Evolutionary conservation across 1,140 invertebrate genomes (phyloP).

Genomic region (Pinna nobilis): DNA sequence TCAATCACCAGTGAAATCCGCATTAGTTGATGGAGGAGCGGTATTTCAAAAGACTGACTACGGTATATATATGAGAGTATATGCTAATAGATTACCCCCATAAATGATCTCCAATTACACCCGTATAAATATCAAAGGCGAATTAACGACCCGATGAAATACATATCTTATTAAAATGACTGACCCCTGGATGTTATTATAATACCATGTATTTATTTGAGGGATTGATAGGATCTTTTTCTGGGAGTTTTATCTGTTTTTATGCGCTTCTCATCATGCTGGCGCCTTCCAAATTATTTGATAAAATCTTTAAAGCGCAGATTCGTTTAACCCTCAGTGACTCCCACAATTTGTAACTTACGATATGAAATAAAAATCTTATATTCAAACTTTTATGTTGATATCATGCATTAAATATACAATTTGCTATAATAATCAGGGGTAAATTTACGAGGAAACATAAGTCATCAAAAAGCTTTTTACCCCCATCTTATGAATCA

Average conservation of each 20-base stretch:
- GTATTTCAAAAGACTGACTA: too few species aligned
- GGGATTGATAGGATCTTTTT: constrained; percentile 9
- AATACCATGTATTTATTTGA: constrained; percentile 4
- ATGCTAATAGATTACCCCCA: constrained; percentile 14
- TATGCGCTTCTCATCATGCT: constrained; percentile 7
- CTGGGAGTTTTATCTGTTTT: neutral
- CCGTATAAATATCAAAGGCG: constrained; percentile 8
- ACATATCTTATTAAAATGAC: neutral
- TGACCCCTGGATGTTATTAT: constrained; percentile 11
- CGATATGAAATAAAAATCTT: constrained; percentile 43
- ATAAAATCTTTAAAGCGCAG: constrained; percentile 25
- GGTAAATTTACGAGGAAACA: constrained; percentile 31
- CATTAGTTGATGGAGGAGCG: too few species aligned
- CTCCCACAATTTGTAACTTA: constrained; percentile 38
- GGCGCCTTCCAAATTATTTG: constrained; percentile 25
- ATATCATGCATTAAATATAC: constrained; percentile 40
- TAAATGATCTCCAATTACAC: constrained; percentile 17
- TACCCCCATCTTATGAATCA: too few species aligned
- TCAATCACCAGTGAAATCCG: too few species aligned
- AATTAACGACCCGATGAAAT: constrained; percentile 16
- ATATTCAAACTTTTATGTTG: constrained; percentile 38
- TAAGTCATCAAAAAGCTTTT: constrained; percentile 9
- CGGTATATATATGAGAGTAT: too few species aligned
- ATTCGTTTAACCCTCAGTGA: constrained; percentile 34
- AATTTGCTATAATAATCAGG: constrained; percentile 41